Evolutionary conservation across 2,888 invertebrate genomes (phyloP).

Genomic region (Biston stratarius): DNA sequence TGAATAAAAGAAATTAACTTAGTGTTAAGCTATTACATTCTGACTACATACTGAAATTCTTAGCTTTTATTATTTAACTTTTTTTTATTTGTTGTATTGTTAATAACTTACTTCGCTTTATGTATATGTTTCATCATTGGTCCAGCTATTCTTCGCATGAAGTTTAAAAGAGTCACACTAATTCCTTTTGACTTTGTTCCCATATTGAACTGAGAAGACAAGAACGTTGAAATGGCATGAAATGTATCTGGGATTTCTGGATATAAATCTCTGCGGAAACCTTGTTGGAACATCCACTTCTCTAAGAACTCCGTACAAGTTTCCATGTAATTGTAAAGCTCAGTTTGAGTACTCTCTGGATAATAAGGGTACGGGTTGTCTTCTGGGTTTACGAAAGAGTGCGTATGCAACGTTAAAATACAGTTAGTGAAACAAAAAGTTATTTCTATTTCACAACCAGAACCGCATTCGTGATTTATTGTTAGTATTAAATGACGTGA

Average conservation of each 20-base stretch:
- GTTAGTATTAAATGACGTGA: constrained; percentile 56
- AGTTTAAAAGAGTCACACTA: constrained; percentile 75
- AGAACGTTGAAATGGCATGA: constrained; percentile 67
- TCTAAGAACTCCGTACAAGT: constrained; percentile 68
- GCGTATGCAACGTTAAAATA: constrained; percentile 70
- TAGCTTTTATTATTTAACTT: too few relatives aligned
- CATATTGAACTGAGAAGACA: constrained; percentile 55
- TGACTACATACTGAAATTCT: too few relatives aligned
- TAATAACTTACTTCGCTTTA: constrained; percentile 67
- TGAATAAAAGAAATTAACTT: too few relatives aligned
- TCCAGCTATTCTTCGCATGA: constrained; percentile 74
- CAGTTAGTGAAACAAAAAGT: constrained; percentile 73
- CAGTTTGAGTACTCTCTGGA: constrained; percentile 62
- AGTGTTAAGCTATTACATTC: too few relatives aligned
- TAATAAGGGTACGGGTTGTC: constrained; percentile 76
- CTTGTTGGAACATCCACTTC: constrained; percentile 82
- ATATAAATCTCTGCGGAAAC: constrained; percentile 77
- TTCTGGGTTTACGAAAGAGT: constrained; percentile 52
- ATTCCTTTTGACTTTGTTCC: constrained; percentile 71
- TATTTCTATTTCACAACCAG: constrained; percentile 72
- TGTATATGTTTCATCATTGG: constrained; percentile 75
- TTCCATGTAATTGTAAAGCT: constrained; percentile 69
- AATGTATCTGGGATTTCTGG: constrained; percentile 79
- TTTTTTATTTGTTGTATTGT: too few relatives aligned
- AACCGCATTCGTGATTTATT: constrained; percentile 67